Evolutionary conservation across 1,140 invertebrate species (phyloP), one percentile per base, ranked within the genome.

Genomic region (Zaprionus nigranus): DNA sequence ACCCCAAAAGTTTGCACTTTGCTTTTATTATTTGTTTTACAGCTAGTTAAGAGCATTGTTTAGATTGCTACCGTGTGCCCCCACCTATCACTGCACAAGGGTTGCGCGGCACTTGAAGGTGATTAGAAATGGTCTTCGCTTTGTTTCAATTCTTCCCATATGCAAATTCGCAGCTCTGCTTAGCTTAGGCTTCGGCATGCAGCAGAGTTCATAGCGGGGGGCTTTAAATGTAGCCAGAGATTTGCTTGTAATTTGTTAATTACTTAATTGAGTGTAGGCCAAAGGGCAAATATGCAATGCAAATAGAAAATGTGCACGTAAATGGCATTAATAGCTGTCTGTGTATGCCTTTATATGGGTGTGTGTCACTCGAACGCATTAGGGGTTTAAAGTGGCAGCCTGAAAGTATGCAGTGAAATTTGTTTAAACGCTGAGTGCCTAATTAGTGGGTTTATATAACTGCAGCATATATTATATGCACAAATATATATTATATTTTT

Each of bases 21-120:
- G 75, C 75, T 85, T 78, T 90, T 90, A 90, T 88, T 88, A 88
- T 88, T 88, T 88, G 85, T 69, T 88, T 90, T 90, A 81, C 78
- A 87, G 85, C 81, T 88, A 88, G 85, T 88, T 88, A 90, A 76
- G 81, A 73, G 75, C 75, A 88, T 88, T 88, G 81, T 88, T 81
- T 69, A 65, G 80, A 84, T 74, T 78, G 78, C 73, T 61, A 57
- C 64, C 69, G 61, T 78, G 65, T 63, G 58, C 15, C 5, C 15
- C 15, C n/a, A 15, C 38, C 36, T 38, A 38, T 0, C 3, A 5
- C n/a, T 43, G 15, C 38, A 2, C 2, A 46, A 46, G 40, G 40
- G n/a, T 46, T 46, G n/a, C 40, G 15, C 38, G 15, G 4, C 6
- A 40, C 38, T 40, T 40, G n/a, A 17, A 17, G n/a, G n/a, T 64